Evolutionary conservation across 2,797 vertebrate genomes (phyloP).

Genomic region (Acanthornis magna): DNA sequence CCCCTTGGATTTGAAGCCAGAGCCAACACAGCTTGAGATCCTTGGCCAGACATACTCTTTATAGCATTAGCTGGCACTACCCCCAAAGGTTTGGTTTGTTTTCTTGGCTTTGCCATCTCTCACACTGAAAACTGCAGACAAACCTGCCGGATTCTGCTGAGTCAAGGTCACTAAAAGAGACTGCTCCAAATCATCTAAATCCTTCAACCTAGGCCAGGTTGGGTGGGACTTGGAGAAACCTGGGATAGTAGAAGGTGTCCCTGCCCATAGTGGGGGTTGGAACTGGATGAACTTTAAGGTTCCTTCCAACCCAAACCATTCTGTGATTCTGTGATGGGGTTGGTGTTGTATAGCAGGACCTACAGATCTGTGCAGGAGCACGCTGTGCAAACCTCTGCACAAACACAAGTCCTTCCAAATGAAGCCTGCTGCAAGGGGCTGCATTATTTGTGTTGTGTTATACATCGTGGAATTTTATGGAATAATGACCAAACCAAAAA

Average conservation of each 20-base stretch:
- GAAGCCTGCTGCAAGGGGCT: background rate
- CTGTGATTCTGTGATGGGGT: background rate
- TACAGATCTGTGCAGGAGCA: background rate
- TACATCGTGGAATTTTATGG: background rate
- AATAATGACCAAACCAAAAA: background rate
- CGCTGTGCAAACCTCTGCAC: accelerated
- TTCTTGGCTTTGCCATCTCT: background rate
- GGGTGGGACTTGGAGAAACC: background rate
- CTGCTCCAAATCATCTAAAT: background rate
- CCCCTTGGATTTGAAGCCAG: background rate
- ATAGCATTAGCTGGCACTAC: background rate
- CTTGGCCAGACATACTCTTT: background rate
- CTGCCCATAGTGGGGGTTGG: background rate
- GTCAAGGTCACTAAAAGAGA: background rate
- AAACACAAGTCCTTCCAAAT: background rate
- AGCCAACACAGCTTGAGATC: background rate
- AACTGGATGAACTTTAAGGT: background rate
- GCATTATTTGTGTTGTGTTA: background rate
- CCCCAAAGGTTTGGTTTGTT: background rate
- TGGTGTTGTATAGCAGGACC: background rate
- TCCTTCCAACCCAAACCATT: background rate
- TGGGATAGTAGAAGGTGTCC: background rate
- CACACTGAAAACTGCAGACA: background rate
- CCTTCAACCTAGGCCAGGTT: background rate
- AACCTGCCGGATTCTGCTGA: background rate